phyloP scores from a whole-genome alignment of 2,113 vertebrate genomes.

The Semnornis frantzii region DNA sequence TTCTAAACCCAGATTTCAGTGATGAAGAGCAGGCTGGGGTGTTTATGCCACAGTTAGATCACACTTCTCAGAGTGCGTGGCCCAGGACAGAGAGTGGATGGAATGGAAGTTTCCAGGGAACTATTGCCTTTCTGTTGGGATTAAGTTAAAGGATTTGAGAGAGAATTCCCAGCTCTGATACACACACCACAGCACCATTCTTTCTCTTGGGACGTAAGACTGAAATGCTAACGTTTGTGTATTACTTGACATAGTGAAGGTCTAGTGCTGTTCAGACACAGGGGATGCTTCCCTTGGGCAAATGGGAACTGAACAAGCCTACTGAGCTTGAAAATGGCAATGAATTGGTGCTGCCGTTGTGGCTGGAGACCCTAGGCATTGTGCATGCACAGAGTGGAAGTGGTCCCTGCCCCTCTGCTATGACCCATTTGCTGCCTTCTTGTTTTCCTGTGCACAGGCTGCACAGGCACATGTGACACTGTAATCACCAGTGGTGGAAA shows the following conservation, averaged over 20 bases:
- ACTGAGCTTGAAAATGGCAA: not conserved
- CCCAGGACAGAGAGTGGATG: not conserved
- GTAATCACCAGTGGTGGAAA: not conserved
- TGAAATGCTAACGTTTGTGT: not conserved
- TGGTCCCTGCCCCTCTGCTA: not conserved
- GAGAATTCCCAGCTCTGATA: not conserved
- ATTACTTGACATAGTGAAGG: not conserved
- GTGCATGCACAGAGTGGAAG: not conserved
- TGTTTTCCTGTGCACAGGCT: not conserved
- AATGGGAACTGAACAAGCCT: too few relatives aligned
- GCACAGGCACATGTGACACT: not conserved
- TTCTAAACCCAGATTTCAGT: not conserved
- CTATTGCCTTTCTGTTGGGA: not conserved
- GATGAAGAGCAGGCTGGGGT: not conserved
- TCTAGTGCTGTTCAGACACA: not conserved
- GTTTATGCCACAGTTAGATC: not conserved
- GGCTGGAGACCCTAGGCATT: accelerated
- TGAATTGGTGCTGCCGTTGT: accelerated
- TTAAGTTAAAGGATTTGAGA: not conserved
- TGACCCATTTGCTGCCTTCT: not conserved
- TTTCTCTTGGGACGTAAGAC: not conserved
- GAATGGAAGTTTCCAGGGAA: not conserved
- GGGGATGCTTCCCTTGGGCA: not conserved
- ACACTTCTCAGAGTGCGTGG: accelerated
- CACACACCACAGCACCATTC: not conserved